Base-by-base conservation (phyloP, 2,797 vertebrate genomes). In the Periophthalmus magnuspinnatus region DNA sequence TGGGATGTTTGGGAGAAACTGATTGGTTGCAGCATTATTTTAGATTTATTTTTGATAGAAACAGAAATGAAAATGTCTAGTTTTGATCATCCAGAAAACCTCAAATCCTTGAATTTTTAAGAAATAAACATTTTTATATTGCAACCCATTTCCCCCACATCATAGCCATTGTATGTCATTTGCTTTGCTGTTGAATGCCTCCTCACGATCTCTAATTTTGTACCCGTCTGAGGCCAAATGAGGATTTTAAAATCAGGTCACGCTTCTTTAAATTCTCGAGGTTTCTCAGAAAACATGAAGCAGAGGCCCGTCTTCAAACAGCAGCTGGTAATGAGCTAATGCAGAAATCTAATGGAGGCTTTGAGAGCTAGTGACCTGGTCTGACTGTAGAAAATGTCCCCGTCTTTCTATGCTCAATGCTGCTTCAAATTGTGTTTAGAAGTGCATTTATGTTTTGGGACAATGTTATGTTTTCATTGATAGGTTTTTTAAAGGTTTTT, bases 181-280 rank as follows among this genome's bases (percentile, higher is more conserved):
- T 33, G 57, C 57, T 16, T 10, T 34, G 5, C 16, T 59, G 57
- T 34, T 59, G 24, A 34, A 34, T n/a, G 28, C 17, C 3, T 19
- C 7, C 17, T 59, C 56, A 24, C 22, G 47, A 59, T 57, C 33
- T 41, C 11, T 13, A 41, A 41, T 41, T 41, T 52, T 33, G 33
- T 21, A 28, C 48, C 48, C 38, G 5, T 66, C 28, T 47, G 3
- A 7, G 19, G 34, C 28, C 22, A 57, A 47, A 66, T 50, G 28
- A 57, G 60, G 48, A 56, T 33, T 62, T 76, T 80, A 63, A 70
- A 82, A 34, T 70, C 75, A 36, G 68, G 73, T 70, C 81, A 85
- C 65, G 65, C 41, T 28, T 28, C 1, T 56, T 80, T 69, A 64
- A 81, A 17, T 58, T n/a, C 1, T 32, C 50, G 6, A 33, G 3